These are phyloP conservation scores for Sorex maritimensis DNA, from an alignment of 2,797 vertebrate genomes.

Conservation along the genomic window DNA sequence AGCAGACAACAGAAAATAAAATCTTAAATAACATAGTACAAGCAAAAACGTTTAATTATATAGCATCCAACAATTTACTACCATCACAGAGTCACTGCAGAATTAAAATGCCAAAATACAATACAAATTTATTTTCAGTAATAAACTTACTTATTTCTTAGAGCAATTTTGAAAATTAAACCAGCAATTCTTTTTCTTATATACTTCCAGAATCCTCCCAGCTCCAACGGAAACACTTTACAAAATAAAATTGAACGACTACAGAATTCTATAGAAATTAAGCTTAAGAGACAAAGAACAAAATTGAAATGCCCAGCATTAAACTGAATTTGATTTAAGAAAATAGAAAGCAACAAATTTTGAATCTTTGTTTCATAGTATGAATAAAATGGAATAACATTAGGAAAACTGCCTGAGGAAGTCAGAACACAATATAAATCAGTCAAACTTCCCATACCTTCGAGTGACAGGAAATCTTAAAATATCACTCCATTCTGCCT, in stretches of 20 bases:
- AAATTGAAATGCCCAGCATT: conserved; percentile 66
- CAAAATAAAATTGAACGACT: conserved; percentile 48
- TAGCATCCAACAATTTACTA: too few species aligned
- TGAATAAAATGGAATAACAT: conserved; percentile 84
- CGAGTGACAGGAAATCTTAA: conserved; percentile 90
- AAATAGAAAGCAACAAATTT: conserved; percentile 77
- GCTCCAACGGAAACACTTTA: conserved; percentile 55
- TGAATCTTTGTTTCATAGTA: conserved; percentile 84
- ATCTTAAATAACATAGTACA: background rate
- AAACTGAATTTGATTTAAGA: conserved; percentile 74
- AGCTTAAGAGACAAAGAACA: conserved; percentile 81
- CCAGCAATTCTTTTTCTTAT: background rate
- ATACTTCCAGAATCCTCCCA: conserved; percentile 19
- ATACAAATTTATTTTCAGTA: background rate
- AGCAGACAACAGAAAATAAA: background rate
- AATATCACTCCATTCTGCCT: conserved; percentile 85
- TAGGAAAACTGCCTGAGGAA: conserved; percentile 90
- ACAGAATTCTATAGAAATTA: conserved; percentile 78
- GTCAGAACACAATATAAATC: conserved; percentile 90
- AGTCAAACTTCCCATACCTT: conserved; percentile 90
- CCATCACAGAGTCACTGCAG: too few species aligned
- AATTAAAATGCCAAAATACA: too few species aligned
- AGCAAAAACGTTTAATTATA: background rate
- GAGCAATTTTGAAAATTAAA: conserved; percentile 61
- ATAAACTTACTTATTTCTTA: background rate